Percentiles rank a stretch among this genome's conserved stretches.
These are phyloP conservation scores for Danio albolineatus DNA, from an alignment of 2,797 vertebrate genomes.

Conservation along the genomic window DNA sequence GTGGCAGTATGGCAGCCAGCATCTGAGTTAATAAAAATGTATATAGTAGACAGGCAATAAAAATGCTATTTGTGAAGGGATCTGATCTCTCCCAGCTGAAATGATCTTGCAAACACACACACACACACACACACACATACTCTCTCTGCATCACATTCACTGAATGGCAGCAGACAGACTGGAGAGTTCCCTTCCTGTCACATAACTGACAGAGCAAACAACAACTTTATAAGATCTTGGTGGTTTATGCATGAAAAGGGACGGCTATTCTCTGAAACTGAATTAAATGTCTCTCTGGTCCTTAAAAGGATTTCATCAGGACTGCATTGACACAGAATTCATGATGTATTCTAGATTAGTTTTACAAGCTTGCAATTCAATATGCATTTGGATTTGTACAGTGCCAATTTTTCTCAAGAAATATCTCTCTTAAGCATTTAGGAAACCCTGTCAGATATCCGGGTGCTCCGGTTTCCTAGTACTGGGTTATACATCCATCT, in stretches of 20 bases:
- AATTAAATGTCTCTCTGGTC: not conserved
- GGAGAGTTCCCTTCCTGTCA: slow-evolving; percentile 3
- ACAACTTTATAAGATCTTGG: slow-evolving; percentile 14
- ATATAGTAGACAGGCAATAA: slow-evolving; percentile 21
- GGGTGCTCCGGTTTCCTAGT: not conserved
- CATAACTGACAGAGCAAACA: not conserved
- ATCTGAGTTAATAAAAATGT: slow-evolving; percentile 14
- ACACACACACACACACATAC: not conserved
- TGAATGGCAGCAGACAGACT: not conserved
- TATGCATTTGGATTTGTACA: too few species aligned
- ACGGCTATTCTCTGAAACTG: not conserved
- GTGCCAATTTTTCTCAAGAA: too few species aligned
- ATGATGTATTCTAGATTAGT: too few species aligned
- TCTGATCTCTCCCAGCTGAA: slow-evolving; percentile 23
- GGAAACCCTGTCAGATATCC: too few species aligned
- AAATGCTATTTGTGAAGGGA: slow-evolving; percentile 15
- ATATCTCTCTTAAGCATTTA: too few species aligned
- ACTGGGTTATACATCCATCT: too few species aligned
- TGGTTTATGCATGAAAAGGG: not conserved
- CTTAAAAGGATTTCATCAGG: not conserved
- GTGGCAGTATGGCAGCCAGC: not conserved
- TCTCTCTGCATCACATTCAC: not conserved
- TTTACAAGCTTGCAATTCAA: too few species aligned
- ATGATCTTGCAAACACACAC: not conserved
- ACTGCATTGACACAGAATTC: too few species aligned